Base-by-base conservation (phyloP, 1,140 invertebrate genomes). In the Sinonovacula constricta region DNA sequence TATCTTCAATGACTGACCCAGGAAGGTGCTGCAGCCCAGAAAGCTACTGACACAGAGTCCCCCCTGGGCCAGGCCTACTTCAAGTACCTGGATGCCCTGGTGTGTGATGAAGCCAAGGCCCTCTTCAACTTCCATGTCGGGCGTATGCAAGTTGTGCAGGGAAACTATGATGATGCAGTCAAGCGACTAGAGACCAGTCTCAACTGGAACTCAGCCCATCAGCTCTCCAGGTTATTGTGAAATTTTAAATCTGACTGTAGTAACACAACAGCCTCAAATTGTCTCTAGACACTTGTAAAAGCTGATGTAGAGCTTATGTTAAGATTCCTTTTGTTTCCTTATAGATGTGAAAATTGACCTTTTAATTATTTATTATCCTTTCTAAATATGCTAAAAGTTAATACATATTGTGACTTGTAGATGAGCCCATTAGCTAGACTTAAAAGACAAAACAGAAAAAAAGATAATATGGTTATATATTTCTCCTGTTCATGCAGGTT, bases 71-170 rank as follows among this genome's bases (percentile, higher is more conserved):
- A 90, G 71, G 89, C 89, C 4, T 91, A 85, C 80, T 79, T 88
- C 15, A 91, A 91, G 79, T 90, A 90, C 53, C 75, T 88, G 80
- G 90, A 90, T 83, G 88, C 89, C 24, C 33, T 91, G 49, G 77
- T 71, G 14, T 62, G 88, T 39, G 89, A 91, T 70, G 87, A 90
- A 51, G 75, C 86, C 3, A 89, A 89, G 62, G 83, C 88, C 28
- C 51, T 88, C 3, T 88, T 88, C 74, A 88, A 90, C 75, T 91
- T 91, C 74, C 88, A 91, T 82, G 90, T 90, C 10, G 90, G 90
- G 14, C 83, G 90, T 7, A 59, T 91, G 81, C 80, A 88, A 22
- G 86, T 90, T 2, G 82, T 88, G 12, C 88, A 88, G 83, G 89
- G 88, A 10, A 87, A 90, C 62, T 91, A 85, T 80, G 79, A 83